Percentiles rank a stretch among this genome's conserved stretches.
These are phyloP conservation scores for Pseudachorutes palmiensis DNA, from an alignment of 1,140 invertebrate species.

Conservation along the genomic window DNA sequence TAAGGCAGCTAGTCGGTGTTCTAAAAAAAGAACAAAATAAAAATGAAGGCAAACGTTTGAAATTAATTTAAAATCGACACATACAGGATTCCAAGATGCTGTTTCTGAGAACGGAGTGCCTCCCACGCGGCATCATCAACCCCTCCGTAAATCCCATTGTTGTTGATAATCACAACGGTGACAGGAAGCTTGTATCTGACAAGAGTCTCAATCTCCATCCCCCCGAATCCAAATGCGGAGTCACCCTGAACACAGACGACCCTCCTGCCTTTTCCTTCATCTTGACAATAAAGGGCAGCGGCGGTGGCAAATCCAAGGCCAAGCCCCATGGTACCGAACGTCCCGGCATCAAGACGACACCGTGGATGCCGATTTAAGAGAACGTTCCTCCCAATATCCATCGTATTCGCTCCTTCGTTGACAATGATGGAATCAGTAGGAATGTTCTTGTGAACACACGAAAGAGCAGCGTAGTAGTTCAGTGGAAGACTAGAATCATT, in stretches of 20 bases:
- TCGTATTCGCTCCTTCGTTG: slow-evolving; percentile 97
- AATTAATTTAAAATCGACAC: too few relatives aligned
- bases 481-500: slow-evolving; percentile 62
- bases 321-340: slow-evolving; percentile 54
- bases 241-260: slow-evolving; percentile 86
- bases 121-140: slow-evolving; percentile 65
- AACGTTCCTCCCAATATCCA: slow-evolving; percentile 91
- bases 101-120: slow-evolving; percentile 51
- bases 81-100: slow-evolving; percentile 51
- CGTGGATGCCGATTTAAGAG: slow-evolving; percentile 70
- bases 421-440: slow-evolving; percentile 78
- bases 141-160: slow-evolving; percentile 88
- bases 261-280: slow-evolving; percentile 66
- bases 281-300: slow-evolving; percentile 77
- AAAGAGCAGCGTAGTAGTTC: slow-evolving; percentile 89
- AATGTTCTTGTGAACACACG: slow-evolving; percentile 62
- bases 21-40: slow-evolving; percentile 57
- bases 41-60: too few relatives aligned
- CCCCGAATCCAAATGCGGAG: slow-evolving; percentile 94
- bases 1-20: slow-evolving; percentile 69
- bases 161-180: slow-evolving; percentile 86
- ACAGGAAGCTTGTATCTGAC: slow-evolving; percentile 82
- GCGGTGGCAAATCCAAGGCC: slow-evolving; percentile 88
- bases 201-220: slow-evolving; percentile 89
- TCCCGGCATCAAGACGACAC: slow-evolving; percentile 72